Evolutionary conservation across 2,113 vertebrate genomes (phyloP).

Genomic region (Parus major): DNA sequence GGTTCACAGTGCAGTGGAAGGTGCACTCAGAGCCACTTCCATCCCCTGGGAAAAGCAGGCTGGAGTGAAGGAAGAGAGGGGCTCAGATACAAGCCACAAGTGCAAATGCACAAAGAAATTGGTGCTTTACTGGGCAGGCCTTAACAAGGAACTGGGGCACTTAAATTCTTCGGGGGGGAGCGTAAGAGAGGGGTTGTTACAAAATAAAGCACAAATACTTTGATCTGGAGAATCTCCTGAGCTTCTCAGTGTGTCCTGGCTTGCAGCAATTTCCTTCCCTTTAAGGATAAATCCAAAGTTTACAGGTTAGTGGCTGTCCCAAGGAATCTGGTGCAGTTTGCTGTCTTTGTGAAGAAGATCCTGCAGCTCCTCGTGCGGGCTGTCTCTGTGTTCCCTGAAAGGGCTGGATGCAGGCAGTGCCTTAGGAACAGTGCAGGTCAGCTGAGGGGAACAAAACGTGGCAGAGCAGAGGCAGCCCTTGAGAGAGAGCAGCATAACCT

Average conservation of each 20-base stretch:
- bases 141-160: background rate
- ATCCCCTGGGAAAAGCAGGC: background rate
- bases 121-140: background rate
- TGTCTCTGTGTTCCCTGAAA: background rate
- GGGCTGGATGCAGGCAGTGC: background rate
- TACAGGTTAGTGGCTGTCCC: background rate
- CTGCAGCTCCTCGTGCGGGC: background rate
- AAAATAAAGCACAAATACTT: background rate
- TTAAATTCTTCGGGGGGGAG: background rate
- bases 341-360: background rate
- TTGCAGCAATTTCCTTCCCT: background rate
- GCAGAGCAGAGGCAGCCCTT: background rate
- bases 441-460: background rate
- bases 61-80: background rate
- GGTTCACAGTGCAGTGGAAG: background rate
- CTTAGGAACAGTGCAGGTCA: background rate
- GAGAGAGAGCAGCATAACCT: background rate
- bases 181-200: background rate
- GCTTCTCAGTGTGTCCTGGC: background rate
- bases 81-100: background rate
- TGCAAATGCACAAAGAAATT: background rate
- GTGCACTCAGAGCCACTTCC: background rate
- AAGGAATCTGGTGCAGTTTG: background rate
- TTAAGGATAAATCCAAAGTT: background rate
- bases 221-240: background rate